Evolutionary conservation across 2,888 invertebrate species (phyloP), one percentile per base, ranked within the genome.

Genomic region (Xestobium rufovillosum): DNA sequence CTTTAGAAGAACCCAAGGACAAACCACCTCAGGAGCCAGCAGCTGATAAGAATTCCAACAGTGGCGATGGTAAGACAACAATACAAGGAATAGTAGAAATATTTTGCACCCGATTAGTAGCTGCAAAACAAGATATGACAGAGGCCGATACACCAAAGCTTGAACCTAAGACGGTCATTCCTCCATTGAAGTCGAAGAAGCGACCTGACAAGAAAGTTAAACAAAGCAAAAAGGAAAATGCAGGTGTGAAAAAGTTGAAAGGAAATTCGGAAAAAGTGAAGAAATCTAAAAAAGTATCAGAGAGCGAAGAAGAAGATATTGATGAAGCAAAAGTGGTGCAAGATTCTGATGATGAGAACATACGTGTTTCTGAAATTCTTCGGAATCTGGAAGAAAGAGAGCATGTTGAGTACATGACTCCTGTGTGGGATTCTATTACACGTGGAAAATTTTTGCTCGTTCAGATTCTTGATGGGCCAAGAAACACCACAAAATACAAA

Each of bases 331-430:
- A n/a, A n/a, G n/a, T n/a, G n/a, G n/a, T 31, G 12, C 31, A 31
- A 31, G 31, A 31, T 31, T 31, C 31, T 10, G 31, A 31, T 14
- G 31, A 31, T 14, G 14, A 31, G 9, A 15, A 31, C 13, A 14
- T 31, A 31, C 15, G 12, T 31, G n/a, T n/a, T n/a, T n/a, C n/a
- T n/a, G n/a, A 13, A 31, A 31, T 9, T 14, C 14, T 31, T 14
- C 12, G 15, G 14, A 31, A 31, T 9, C 31, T 14, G 31, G 10
- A 31, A 15, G 6, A 31, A 31, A 8, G 23, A 23, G 23, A 31
- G 12, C 12, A 31, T 31, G 10, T 27, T 6, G 28, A 27, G 10
- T 6, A 8, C 10, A 11, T 13, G 14, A 31, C 14, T 4, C 31
- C 31, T 9, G 10, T 14, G 15, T 14, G 12, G 8, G 15, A 10